These are phyloP conservation scores for Zaprionus africanus DNA, from an alignment of 1,140 invertebrate species.

Conservation along the genomic window DNA sequence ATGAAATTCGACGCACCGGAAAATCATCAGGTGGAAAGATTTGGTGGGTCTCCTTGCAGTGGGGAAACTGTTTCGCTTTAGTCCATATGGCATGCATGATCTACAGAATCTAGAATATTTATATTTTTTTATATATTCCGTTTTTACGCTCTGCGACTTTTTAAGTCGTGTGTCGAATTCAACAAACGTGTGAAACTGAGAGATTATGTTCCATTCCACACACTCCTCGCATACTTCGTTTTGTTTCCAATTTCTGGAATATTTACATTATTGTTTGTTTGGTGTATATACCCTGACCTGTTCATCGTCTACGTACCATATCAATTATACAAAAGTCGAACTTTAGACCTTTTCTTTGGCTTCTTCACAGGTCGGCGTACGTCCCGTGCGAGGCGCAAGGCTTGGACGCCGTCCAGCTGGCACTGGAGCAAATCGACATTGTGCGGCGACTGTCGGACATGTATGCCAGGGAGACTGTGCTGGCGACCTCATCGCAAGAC, in stretches of 20 bases:
- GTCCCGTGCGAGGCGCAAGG: slow-evolving; percentile 92
- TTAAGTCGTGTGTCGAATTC: slow-evolving; percentile 4
- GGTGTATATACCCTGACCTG: background rate
- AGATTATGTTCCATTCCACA: background rate
- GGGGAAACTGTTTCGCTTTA: slow-evolving; percentile 10
- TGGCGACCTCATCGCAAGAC: slow-evolving; percentile 90
- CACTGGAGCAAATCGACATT: slow-evolving; percentile 94
- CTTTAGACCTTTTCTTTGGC: slow-evolving; percentile 10
- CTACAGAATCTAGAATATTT: background rate
- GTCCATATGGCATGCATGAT: slow-evolving; percentile 25
- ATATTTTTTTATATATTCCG: background rate
- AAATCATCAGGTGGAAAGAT: slow-evolving; percentile 34
- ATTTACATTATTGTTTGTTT: background rate
- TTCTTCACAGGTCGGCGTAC: slow-evolving; percentile 90
- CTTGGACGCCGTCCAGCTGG: slow-evolving; percentile 93
- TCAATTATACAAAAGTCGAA: background rate
- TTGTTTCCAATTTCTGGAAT: background rate
- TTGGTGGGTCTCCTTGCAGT: slow-evolving; percentile 27
- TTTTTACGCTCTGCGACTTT: background rate
- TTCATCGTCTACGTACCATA: background rate
- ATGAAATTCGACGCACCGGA: background rate
- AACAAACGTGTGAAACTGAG: slow-evolving; percentile 29
- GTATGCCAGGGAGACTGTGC: slow-evolving; percentile 88
- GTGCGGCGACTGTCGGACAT: slow-evolving; percentile 93
- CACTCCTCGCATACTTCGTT: background rate